These are phyloP conservation scores for Corythornis cristatus DNA, from an alignment of 2,113 vertebrate genomes.

Conservation along the genomic window DNA sequence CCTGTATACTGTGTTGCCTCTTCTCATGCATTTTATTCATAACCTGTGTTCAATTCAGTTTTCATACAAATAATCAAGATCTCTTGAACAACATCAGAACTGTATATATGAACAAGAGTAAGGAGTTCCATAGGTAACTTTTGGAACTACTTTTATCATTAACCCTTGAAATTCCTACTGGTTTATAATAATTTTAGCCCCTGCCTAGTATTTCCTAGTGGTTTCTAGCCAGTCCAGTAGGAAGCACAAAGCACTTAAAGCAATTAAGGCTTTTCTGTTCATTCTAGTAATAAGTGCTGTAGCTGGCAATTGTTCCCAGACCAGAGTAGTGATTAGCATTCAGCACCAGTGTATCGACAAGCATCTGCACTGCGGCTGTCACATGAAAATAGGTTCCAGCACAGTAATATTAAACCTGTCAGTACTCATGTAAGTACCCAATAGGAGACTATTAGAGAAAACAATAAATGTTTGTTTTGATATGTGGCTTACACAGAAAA, in stretches of 20 bases:
- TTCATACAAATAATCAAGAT: constrained; percentile 17
- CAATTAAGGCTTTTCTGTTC: constrained; percentile 40
- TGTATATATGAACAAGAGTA: neutral
- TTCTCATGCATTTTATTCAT: constrained; percentile 28
- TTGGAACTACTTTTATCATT: neutral
- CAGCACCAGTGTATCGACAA: constrained; percentile 42
- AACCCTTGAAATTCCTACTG: neutral
- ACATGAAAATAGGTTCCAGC: constrained; percentile 46
- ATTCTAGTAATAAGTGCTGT: constrained; percentile 32
- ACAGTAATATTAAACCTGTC: constrained; percentile 30
- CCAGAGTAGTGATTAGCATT: constrained; percentile 59
- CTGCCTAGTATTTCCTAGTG: neutral
- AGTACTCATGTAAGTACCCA: neutral
- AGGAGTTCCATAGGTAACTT: neutral
- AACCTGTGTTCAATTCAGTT: constrained; percentile 3
- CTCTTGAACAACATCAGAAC: neutral
- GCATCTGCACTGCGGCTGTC: constrained; percentile 43
- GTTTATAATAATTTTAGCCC: constrained; percentile 13
- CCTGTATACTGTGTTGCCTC: neutral
- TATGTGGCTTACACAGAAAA: neutral
- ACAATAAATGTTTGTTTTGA: neutral
- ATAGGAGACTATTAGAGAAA: neutral
- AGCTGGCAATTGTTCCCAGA: constrained; percentile 51
- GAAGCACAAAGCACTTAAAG: neutral
- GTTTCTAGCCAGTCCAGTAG: constrained; percentile 8